A percentile compares a stretch with the other conserved stretches of the same genome.
Evolutionary conservation across 2,888 invertebrate genomes (phyloP).

Genomic region (Drosophila tanythrix): DNA sequence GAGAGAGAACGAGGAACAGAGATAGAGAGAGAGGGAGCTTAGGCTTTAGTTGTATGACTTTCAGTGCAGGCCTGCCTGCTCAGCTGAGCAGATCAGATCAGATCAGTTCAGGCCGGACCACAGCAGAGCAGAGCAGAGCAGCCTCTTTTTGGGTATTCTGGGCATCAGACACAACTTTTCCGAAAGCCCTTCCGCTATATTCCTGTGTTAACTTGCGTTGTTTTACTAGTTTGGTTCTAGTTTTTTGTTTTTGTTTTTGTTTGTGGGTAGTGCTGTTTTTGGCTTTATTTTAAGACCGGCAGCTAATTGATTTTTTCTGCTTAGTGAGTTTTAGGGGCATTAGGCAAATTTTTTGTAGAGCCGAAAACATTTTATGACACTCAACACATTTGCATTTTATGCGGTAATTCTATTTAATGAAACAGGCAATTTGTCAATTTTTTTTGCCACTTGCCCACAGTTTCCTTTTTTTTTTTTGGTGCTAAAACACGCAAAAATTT

Average conservation of each 20-base stretch:
- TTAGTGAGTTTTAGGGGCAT: slow-evolving; percentile 19
- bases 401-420: slow-evolving; percentile 48
- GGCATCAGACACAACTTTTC: slow-evolving; percentile 26
- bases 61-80: slow-evolving; percentile 47
- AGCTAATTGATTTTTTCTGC: slow-evolving; percentile 51
- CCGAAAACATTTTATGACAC: slow-evolving; percentile 29
- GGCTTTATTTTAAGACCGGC: slow-evolving; percentile 45
- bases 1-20: slow-evolving; percentile 2
- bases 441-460: slow-evolving; percentile 29
- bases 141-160: slow-evolving; percentile 15
- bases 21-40: slow-evolving; percentile 13
- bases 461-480: slow-evolving; percentile 28
- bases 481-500: slow-evolving; percentile 30
- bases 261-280: slow-evolving; percentile 11
- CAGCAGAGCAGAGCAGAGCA: slow-evolving; percentile 7
- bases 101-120: slow-evolving; percentile 18
- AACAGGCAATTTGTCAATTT: slow-evolving; percentile 56
- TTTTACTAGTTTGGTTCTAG: slow-evolving; percentile 20
- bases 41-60: slow-evolving; percentile 5
- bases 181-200: slow-evolving; percentile 48
- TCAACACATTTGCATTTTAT: slow-evolving; percentile 24
- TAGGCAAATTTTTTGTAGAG: slow-evolving; percentile 34
- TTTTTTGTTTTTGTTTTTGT: not conserved
- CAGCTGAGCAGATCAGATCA: slow-evolving; percentile 34
- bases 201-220: slow-evolving; percentile 6